Conservation (phyloP, 2,113 vertebrate species). For the Grantiella picta region DNA sequence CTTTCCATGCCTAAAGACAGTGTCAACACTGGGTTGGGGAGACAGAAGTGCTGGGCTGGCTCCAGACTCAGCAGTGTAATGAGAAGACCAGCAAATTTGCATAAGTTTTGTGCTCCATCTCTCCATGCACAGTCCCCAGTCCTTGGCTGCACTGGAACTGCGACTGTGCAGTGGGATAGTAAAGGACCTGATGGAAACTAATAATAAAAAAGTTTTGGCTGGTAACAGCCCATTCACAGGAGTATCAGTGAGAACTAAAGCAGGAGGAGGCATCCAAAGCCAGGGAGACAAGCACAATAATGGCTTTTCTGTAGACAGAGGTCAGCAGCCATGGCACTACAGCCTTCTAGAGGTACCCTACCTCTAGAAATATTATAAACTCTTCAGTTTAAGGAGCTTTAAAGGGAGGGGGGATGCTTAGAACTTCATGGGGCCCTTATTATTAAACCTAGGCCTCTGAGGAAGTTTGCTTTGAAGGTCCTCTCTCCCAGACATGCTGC, state of each 20-base stretch:
- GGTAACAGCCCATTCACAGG: not conserved
- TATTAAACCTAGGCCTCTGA: not conserved
- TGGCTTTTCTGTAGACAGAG: not conserved
- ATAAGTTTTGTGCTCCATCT: not conserved
- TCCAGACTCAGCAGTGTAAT: not conserved
- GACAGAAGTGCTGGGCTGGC: not conserved
- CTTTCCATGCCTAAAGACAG: not conserved
- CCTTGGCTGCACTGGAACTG: not conserved
- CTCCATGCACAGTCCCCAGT: not conserved
- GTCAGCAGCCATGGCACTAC: not conserved
- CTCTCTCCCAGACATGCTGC: not conserved
- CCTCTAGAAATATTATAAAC: not conserved
- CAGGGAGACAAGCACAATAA: not conserved
- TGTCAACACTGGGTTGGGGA: not conserved
- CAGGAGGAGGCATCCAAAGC: not conserved
- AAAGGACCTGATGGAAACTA: not conserved
- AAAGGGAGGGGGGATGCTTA: accelerated
- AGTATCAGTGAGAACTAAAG: not conserved
- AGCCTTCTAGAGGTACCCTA: not conserved
- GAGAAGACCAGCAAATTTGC: not conserved
- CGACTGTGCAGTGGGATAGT: not conserved
- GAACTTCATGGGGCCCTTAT: not conserved
- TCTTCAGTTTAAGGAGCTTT: not conserved
- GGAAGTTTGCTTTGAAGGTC: not conserved
- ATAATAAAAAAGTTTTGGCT: not conserved